phyloP scores from a whole-genome alignment of 1,140 invertebrate genomes.

The Plodia interpunctella region DNA sequence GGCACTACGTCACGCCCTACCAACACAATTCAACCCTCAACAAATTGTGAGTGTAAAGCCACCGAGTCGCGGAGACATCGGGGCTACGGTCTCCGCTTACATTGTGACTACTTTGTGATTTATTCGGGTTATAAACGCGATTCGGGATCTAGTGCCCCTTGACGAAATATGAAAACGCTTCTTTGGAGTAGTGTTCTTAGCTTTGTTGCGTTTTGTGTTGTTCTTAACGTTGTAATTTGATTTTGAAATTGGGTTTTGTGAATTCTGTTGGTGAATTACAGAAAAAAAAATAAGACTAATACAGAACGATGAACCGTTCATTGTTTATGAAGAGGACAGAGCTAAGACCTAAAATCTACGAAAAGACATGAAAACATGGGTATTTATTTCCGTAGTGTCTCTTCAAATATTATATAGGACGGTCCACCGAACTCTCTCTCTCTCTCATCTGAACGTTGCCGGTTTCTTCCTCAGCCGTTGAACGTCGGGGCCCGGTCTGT shows the following conservation, averaged over 20 bases:
- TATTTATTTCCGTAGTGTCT: too few relatives aligned
- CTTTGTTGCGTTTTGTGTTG: neutral
- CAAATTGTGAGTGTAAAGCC: conserved; percentile 54
- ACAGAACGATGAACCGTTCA: too few relatives aligned
- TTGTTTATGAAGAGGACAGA: too few relatives aligned
- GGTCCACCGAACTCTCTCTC: too few relatives aligned
- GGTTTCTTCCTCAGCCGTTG: too few relatives aligned
- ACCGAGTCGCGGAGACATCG: conserved; percentile 38
- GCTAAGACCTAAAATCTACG: too few relatives aligned
- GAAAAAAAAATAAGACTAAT: too few relatives aligned
- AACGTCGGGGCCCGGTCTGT: too few relatives aligned
- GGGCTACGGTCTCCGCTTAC: conserved; percentile 23
- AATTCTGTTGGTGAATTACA: neutral
- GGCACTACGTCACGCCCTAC: conserved; percentile 28
- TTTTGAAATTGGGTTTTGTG: too few relatives aligned
- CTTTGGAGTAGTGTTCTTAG: conserved; percentile 11
- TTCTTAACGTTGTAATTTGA: neutral
- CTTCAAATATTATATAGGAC: too few relatives aligned
- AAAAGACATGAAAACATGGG: too few relatives aligned
- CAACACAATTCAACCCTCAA: conserved; percentile 33
- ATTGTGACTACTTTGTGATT: conserved; percentile 30
- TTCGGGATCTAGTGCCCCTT: conserved; percentile 15
- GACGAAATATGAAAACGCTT: conserved; percentile 27
- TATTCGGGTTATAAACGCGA: conserved; percentile 45
- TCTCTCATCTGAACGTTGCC: too few relatives aligned